Base-by-base conservation (phyloP, 2,797 vertebrate genomes). In the Pipistrellus pipistrellus region DNA sequence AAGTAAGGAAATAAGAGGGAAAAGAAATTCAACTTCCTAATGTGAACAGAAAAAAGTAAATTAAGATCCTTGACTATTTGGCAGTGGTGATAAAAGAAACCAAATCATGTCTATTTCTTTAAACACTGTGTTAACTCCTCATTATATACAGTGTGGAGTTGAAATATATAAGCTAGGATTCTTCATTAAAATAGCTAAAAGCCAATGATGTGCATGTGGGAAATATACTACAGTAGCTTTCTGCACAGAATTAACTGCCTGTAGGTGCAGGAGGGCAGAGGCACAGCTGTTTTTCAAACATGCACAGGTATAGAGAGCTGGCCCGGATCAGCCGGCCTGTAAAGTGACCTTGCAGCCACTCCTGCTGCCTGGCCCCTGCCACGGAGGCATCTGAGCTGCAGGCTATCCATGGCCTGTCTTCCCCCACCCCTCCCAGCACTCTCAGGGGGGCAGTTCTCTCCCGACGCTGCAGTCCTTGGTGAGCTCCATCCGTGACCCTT, bases 171-270 rank as follows among this genome's bases (percentile, higher is more conserved):
- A 41, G 69, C 38, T 44, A 57, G 35, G 64, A 94, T 48, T 92
- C 44, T 88, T 76, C 44, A 83, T 71, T 57, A 53, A 88, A 21
- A 55, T n/a, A 88, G 32, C 30, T 93, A 38, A 86, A 92, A 89
- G 35, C 27, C 59, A 94, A 21, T 46, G 68, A 23, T 27, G 55
- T 27, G 55, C 69, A 27, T 38, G 20, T 8, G n/a, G 55, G 27
- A 85, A 90, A 77, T 13, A 69, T 2, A 17, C 10, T 35, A 46
- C 25, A 68, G 30, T 51, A 53, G 51, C n/a, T 69, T 78, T 59
- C 68, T 75, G 11, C 4, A 93, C 53, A 57, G 23, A 55, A 55
- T 90, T 32, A 93, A 81, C 23, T 17, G 15, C 55, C 68, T 83
- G n/a, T 18, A 30, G 53, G 75, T 72, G 41, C 10, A 41, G 12